phyloP scores from a whole-genome alignment of 2,888 invertebrate genomes.

The Acanthococcus lagerstroemiae region DNA sequence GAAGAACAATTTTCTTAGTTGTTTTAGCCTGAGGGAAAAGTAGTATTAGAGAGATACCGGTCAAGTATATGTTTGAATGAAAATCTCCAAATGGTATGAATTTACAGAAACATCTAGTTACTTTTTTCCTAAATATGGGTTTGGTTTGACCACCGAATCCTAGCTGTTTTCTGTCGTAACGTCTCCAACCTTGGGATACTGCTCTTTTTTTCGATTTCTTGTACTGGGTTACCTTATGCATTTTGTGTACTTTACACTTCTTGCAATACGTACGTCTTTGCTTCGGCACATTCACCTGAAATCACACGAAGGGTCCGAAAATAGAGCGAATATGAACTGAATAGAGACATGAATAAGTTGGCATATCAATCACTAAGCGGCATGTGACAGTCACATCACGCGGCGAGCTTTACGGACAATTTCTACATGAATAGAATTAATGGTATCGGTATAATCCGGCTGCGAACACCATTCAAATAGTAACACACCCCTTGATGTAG shows the following conservation, averaged over 20 bases:
- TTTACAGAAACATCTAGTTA: slow-evolving; percentile 42
- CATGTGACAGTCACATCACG: too few species aligned
- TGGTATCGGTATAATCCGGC: too few species aligned
- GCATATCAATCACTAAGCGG: too few species aligned
- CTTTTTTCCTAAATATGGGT: slow-evolving; percentile 99
- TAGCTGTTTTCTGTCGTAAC: slow-evolving; percentile 99
- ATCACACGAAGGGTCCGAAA: too few species aligned
- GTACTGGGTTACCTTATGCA: slow-evolving; percentile 99
- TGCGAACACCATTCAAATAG: too few species aligned
- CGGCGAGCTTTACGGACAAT: too few species aligned
- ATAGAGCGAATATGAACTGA: too few species aligned
- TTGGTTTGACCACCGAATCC: slow-evolving; percentile 99
- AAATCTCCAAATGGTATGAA: not conserved
- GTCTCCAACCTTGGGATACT: slow-evolving; percentile 90
- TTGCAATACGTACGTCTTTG: slow-evolving; percentile 97
- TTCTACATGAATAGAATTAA: too few species aligned
- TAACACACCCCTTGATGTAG: too few species aligned
- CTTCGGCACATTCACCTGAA: slow-evolving; percentile 99
- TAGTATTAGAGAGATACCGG: too few species aligned
- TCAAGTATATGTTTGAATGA: not conserved
- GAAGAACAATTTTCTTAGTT: slow-evolving; percentile 98
- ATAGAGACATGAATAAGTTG: too few species aligned
- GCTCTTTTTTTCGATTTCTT: slow-evolving; percentile 99
- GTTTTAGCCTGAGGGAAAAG: slow-evolving; percentile 99
- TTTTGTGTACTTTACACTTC: slow-evolving; percentile 97